phyloP scores from a whole-genome alignment of 2,888 invertebrate species.

The Acanthosepion esculentum region DNA sequence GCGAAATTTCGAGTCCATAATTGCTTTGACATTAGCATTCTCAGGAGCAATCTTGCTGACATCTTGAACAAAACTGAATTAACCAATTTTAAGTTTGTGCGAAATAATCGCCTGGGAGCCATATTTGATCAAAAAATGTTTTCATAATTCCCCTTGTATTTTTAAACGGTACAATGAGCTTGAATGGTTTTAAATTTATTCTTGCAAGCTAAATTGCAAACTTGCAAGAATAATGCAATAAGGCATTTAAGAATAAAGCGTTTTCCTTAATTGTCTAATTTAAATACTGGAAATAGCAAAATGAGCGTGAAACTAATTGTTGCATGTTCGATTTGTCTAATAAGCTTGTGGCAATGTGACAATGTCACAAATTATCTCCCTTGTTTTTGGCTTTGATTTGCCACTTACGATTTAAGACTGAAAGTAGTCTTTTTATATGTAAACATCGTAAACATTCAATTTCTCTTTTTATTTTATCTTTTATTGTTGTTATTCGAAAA shows the following conservation, averaged over 20 bases:
- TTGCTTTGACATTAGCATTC: slow-evolving; percentile 24
- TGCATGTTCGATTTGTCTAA: not conserved
- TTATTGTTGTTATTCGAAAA: no score
- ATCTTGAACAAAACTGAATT: not conserved
- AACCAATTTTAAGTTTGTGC: not conserved
- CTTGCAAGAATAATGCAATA: not conserved
- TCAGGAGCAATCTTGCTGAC: not conserved
- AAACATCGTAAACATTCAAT: no score
- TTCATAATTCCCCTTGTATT: not conserved
- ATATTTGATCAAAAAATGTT: not conserved
- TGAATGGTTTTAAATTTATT: not conserved
- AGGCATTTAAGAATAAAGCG: no score
- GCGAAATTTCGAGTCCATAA: not conserved
- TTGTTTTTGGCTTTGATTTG: not conserved
- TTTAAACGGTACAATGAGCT: not conserved
- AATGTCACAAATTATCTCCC: not conserved
- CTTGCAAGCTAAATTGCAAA: not conserved
- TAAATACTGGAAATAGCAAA: not conserved
- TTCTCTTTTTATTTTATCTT: no score
- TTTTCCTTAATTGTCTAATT: not conserved
- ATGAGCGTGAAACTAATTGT: not conserved
- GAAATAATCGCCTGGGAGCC: not conserved
- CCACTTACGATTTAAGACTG: no score
- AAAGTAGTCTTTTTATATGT: no score
- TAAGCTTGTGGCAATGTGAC: not conserved